Percentiles rank a stretch among this genome's conserved stretches.
Conservation (phyloP, 1,140 invertebrate species). For the Acromyrmex heyeri region DNA sequence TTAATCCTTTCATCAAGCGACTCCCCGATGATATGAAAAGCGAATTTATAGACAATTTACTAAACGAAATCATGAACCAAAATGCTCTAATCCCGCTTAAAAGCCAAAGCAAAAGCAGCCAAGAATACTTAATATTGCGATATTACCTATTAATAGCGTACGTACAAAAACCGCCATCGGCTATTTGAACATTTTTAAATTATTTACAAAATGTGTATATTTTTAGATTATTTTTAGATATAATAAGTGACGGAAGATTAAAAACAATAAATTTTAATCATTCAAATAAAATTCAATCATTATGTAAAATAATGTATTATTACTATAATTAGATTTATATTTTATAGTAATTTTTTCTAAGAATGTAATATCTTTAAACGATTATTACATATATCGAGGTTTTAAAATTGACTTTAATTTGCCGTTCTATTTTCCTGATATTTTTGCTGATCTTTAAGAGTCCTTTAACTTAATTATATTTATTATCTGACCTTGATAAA, state of each 20-base stretch:
- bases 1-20: conserved; percentile 91
- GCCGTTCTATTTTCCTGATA: too few species aligned
- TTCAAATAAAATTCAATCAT: too few species aligned
- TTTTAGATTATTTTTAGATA: not conserved
- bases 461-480: not conserved
- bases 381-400: too few species aligned
- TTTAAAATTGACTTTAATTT: too few species aligned
- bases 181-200: not conserved
- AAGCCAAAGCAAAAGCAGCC: conserved; percentile 71
- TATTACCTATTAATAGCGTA: conserved; percentile 84
- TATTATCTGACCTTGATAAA: not conserved
- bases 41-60: conserved; percentile 87
- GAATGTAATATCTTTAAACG: too few species aligned
- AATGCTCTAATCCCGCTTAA: conserved; percentile 79
- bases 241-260: not conserved
- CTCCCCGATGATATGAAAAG: conserved; percentile 89
- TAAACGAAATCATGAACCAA: conserved; percentile 79
- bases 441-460: too few species aligned
- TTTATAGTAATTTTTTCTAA: too few species aligned
- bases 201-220: not conserved
- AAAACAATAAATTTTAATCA: not conserved
- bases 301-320: too few species aligned
- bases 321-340: too few species aligned
- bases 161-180: conserved; percentile 77
- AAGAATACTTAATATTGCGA: conserved; percentile 80